These are phyloP conservation scores for Lagodon rhomboides DNA, from an alignment of 2,797 vertebrate species.

Conservation along the genomic window DNA sequence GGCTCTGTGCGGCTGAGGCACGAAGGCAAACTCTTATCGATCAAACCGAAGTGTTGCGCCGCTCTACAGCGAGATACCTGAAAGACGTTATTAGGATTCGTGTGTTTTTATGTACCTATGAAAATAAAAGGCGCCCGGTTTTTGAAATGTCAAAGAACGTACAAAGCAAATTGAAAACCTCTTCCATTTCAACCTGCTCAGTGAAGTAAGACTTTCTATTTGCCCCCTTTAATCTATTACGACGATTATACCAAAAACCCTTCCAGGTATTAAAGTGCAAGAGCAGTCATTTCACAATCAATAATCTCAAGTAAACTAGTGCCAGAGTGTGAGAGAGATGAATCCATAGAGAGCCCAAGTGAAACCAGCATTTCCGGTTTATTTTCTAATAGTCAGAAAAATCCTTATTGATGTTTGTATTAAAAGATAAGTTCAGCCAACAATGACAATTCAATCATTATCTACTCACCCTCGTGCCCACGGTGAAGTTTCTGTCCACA, in stretches of 20 bases:
- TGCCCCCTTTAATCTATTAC: conserved; percentile 59
- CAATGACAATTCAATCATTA: too few relatives aligned
- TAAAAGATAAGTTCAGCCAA: too few relatives aligned
- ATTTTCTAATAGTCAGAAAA: background rate
- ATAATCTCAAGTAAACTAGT: conserved; percentile 28
- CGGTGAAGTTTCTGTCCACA: too few relatives aligned
- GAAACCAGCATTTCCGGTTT: background rate
- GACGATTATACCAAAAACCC: conserved; percentile 35
- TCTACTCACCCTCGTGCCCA: too few relatives aligned
- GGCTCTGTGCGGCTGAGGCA: conserved; percentile 36
- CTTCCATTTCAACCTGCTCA: conserved; percentile 75
- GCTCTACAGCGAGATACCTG: conserved; percentile 11
- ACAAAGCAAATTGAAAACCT: conserved; percentile 74
- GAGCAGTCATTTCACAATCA: conserved; percentile 31
- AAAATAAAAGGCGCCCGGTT: conserved; percentile 33
- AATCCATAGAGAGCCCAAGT: background rate
- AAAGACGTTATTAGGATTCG: conserved; percentile 30
- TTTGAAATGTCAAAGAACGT: conserved; percentile 83
- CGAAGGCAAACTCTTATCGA: conserved; percentile 54
- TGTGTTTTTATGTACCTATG: conserved; percentile 34
- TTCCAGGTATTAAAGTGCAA: conserved; percentile 25
- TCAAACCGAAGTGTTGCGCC: conserved; percentile 35
- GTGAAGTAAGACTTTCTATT: conserved; percentile 77
- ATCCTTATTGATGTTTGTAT: too few relatives aligned
- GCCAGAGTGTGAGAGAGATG: background rate